These are phyloP conservation scores for Amblyopsis rosae DNA, from an alignment of 2,113 vertebrate genomes.

Conservation along the genomic window DNA sequence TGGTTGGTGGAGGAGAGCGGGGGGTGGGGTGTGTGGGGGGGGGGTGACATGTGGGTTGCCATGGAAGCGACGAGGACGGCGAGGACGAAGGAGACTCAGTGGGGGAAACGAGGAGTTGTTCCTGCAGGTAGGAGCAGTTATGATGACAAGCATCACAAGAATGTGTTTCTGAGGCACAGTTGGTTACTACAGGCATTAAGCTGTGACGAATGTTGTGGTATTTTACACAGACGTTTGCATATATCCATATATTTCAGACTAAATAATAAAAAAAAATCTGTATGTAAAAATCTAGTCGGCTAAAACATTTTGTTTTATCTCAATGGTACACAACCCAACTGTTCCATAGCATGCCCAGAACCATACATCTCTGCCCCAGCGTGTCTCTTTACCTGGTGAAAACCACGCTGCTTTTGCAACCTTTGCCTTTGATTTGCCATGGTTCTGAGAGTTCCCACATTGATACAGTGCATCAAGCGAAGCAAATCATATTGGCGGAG, in stretches of 20 bases:
- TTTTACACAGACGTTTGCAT: not conserved
- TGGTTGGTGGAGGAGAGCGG: too few species aligned
- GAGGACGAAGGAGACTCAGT: not conserved
- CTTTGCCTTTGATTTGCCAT: too few species aligned
- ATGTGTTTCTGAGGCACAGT: too few species aligned
- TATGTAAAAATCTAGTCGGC: constrained; percentile 3
- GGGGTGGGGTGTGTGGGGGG: too few species aligned
- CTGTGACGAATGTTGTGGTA: too few species aligned
- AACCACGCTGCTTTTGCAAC: too few species aligned
- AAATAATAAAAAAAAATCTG: not conserved
- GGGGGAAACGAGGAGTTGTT: not conserved
- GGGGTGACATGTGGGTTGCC: not conserved
- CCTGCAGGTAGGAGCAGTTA: not conserved
- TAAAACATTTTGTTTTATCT: constrained; percentile 15
- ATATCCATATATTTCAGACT: not conserved
- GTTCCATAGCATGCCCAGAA: not conserved
- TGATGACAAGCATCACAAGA: not conserved
- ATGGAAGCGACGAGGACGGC: constrained; percentile 1
- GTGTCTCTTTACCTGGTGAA: too few species aligned
- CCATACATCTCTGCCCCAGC: not conserved
- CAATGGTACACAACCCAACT: too few species aligned
- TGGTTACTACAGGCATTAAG: too few species aligned
- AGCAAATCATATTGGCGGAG: too few species aligned
- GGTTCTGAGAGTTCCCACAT: too few species aligned
- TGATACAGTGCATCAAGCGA: too few species aligned